Percentiles rank a stretch among this genome's conserved stretches.
phyloP scores from a whole-genome alignment of 2,888 invertebrate species.

The Trilocha varians region DNA sequence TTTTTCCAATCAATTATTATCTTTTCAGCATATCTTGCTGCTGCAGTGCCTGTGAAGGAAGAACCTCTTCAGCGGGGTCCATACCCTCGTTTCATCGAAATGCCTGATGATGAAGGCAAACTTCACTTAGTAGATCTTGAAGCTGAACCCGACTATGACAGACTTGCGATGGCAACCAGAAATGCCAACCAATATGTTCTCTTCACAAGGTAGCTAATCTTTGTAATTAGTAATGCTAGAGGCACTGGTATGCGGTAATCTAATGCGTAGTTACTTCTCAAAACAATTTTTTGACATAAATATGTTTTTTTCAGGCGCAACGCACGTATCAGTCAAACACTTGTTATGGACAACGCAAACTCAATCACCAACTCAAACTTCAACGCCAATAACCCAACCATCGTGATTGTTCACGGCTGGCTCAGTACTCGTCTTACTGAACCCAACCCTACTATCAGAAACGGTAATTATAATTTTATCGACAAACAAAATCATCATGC shows the following conservation, averaged over 20 bases:
- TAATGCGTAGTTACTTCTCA: too few species aligned
- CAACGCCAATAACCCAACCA: conserved; percentile 20
- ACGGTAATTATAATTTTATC: conserved; percentile 7
- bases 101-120: conserved; percentile 30
- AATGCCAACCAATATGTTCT: conserved; percentile 32
- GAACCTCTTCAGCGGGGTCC: conserved; percentile 30
- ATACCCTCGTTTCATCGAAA: conserved; percentile 36
- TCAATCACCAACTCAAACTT: conserved; percentile 31
- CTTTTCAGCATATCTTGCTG: conserved; percentile 3
- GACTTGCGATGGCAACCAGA: conserved; percentile 19
- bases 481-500: too few species aligned
- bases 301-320: conserved; percentile 15
- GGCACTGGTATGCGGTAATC: too few species aligned
- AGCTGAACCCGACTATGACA: conserved; percentile 17
- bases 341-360: conserved; percentile 24
- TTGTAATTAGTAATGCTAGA: too few species aligned
- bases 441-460: conserved; percentile 23
- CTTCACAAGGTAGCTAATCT: conserved; percentile 24
- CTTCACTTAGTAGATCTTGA: conserved; percentile 31
- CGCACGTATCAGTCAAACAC: conserved; percentile 22
- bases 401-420: conserved; percentile 39
- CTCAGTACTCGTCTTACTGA: conserved; percentile 21
- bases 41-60: conserved; percentile 9
- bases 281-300: not conserved
- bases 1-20: not conserved